Conservation (phyloP, 2,113 vertebrate species). For the Oceanodroma tethys region DNA sequence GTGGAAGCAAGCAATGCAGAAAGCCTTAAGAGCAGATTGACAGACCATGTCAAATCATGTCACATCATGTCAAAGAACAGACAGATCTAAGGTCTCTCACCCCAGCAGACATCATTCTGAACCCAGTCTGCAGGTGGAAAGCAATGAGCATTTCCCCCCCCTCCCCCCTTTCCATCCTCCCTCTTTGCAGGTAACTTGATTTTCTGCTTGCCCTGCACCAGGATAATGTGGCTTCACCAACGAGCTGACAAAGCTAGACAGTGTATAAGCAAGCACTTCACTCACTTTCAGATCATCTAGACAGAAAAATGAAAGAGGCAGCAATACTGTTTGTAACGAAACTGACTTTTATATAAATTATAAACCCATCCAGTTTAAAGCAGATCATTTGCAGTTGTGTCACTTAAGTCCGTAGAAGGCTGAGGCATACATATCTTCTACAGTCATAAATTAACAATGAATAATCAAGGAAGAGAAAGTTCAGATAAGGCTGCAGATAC, state of each 20-base stretch:
- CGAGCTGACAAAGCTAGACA: neutral
- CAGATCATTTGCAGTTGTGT: conserved; percentile 58
- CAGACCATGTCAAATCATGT: too few relatives aligned
- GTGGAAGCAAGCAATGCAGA: neutral
- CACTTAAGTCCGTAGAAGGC: conserved; percentile 63
- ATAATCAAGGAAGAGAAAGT: conserved; percentile 53
- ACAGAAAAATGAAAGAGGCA: conserved; percentile 46
- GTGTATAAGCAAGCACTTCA: rapidly evolving
- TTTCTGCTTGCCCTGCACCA: neutral
- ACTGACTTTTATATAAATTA: conserved; percentile 75
- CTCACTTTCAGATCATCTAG: neutral
- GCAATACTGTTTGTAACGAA: conserved; percentile 62
- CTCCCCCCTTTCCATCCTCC: neutral
- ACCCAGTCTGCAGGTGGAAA: rapidly evolving
- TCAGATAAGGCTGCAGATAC: conserved; percentile 62
- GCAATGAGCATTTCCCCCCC: rapidly evolving
- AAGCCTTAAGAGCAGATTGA: neutral
- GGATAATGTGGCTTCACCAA: neutral
- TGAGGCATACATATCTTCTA: conserved; percentile 56
- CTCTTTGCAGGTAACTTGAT: neutral
- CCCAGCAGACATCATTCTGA: neutral
- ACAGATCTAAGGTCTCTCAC: too few relatives aligned
- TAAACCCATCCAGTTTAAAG: conserved; percentile 76
- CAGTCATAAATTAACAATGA: conserved; percentile 70
- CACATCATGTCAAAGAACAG: neutral